phyloP scores from a whole-genome alignment of 2,113 vertebrate species.

The Hyperopisus bebe region DNA sequence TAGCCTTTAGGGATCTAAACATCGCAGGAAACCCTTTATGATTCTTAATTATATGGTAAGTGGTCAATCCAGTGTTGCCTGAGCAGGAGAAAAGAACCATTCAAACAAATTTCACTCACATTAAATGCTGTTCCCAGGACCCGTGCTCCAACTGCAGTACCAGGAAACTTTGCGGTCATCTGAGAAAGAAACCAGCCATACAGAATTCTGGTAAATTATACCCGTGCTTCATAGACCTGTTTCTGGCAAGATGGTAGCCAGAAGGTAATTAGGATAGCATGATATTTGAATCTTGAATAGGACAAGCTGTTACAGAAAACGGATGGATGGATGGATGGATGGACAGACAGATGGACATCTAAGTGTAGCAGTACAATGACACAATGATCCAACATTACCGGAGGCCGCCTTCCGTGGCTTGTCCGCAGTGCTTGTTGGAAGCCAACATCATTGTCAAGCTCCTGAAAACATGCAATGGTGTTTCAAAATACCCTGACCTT shows the following conservation, averaged over 20 bases:
- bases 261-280: neutral
- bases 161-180: conserved; percentile 85
- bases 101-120: conserved; percentile 60
- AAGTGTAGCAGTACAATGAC: neutral
- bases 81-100: neutral
- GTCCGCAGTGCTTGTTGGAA: conserved; percentile 89
- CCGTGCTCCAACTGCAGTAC: conserved; percentile 71
- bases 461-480: conserved; percentile 55
- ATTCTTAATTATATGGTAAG: neutral
- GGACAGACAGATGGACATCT: neutral
- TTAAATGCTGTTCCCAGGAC: conserved; percentile 76
- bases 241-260: neutral
- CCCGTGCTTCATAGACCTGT: neutral
- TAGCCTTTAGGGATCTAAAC: neutral
- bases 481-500: neutral
- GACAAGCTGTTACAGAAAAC: neutral
- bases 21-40: neutral
- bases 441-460: conserved; percentile 83
- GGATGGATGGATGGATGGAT: neutral
- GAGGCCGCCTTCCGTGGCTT: conserved; percentile 86
- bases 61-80: neutral
- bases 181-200: conserved; percentile 39
- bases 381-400: conserved; percentile 60
- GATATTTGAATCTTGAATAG: neutral
- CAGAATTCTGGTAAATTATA: neutral